Percentiles rank a stretch among this genome's conserved stretches.
phyloP scores from a whole-genome alignment of 2,113 vertebrate genomes.

The Romanogobio albipinnatus region DNA sequence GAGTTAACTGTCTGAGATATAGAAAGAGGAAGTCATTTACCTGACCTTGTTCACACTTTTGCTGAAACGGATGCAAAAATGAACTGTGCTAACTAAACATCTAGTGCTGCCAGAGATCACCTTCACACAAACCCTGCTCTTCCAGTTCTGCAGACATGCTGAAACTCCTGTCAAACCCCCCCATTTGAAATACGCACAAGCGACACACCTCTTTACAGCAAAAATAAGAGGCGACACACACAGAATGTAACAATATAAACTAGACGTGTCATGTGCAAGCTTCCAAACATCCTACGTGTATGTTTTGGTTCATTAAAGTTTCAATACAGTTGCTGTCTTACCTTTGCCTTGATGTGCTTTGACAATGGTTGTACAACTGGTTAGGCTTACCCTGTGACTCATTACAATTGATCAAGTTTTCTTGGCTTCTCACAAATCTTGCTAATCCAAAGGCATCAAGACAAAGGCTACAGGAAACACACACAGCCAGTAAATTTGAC shows the following conservation, averaged over 20 bases:
- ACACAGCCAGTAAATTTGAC: not conserved
- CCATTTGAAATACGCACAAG: not conserved
- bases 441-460: not conserved
- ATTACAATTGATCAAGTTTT: too few species aligned
- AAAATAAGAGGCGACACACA: not conserved
- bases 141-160: constrained; percentile 20
- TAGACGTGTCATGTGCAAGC: too few species aligned
- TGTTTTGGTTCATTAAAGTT: too few species aligned
- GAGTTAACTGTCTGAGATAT: not conserved
- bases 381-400: too few species aligned
- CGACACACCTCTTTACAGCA: not conserved
- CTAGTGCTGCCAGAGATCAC: not conserved
- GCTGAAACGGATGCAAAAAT: not conserved
- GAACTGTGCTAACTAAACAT: not conserved
- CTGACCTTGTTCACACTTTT: not conserved
- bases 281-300: too few species aligned
- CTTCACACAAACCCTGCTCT: constrained; percentile 6
- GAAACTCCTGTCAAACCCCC: not conserved
- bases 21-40: not conserved
- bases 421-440: too few species aligned
- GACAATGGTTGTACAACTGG: too few species aligned
- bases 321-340: too few species aligned
- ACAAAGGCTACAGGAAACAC: not conserved
- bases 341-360: too few species aligned
- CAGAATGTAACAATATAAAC: not conserved